Evolutionary conservation across 1,140 invertebrate genomes (phyloP).

Genomic region (Hycleus cichorii): DNA sequence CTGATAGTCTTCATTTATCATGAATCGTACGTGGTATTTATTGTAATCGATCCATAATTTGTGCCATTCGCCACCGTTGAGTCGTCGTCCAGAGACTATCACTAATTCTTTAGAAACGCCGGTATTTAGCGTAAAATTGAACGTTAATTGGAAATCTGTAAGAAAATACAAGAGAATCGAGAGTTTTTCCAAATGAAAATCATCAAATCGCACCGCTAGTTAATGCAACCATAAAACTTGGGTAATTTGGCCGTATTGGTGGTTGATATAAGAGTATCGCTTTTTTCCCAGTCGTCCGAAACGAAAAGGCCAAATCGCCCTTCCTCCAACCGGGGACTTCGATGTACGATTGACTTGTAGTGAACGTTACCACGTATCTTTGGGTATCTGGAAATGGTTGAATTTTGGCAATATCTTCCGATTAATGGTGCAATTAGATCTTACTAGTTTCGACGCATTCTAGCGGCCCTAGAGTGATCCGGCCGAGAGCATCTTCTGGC

Average conservation of each 20-base stretch:
- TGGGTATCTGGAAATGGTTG: constrained; percentile 65
- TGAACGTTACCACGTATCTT: constrained; percentile 88
- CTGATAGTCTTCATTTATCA: constrained; percentile 81
- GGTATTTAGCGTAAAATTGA: constrained; percentile 84
- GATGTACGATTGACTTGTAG: constrained; percentile 83
- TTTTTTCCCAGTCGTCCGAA: constrained; percentile 81
- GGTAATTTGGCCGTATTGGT: constrained; percentile 77
- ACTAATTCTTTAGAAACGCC: constrained; percentile 69
- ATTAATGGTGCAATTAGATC: constrained; percentile 22
- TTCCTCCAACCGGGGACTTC: constrained; percentile 87
- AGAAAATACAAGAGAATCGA: constrained; percentile 8
- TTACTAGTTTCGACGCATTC: constrained; percentile 92
- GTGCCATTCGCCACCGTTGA: constrained; percentile 91
- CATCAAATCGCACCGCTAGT: constrained; percentile 56
- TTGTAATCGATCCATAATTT: constrained; percentile 93
- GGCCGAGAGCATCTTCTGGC: constrained; percentile 69
- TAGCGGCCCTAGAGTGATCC: constrained; percentile 81
- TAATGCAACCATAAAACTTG: constrained; percentile 82
- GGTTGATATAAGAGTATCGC: constrained; percentile 87
- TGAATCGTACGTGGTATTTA: constrained; percentile 87
- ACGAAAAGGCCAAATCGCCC: constrained; percentile 87
- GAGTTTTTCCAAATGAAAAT: neutral
- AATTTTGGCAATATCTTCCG: constrained; percentile 5
- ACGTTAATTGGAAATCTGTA: constrained; percentile 74
- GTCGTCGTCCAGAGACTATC: constrained; percentile 68